A percentile compares a stretch with the other conserved stretches of the same genome.
phyloP scores from a whole-genome alignment of 2,797 vertebrate genomes.

The Sternarchorhynchus goeldii region DNA sequence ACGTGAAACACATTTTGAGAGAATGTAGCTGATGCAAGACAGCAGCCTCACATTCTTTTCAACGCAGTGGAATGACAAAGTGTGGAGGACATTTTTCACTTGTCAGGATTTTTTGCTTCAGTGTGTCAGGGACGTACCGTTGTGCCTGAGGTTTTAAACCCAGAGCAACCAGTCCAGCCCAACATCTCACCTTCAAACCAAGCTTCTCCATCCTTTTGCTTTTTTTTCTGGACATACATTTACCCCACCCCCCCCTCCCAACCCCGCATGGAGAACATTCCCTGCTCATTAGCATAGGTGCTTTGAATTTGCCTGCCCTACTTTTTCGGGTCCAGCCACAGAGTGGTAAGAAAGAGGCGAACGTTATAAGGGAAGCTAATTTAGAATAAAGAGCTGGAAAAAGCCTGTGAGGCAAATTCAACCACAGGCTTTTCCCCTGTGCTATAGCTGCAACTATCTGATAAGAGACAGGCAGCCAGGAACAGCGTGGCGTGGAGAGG shows the following conservation, averaged over 20 bases:
- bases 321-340: constrained; percentile 46
- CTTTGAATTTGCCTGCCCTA: constrained; percentile 55
- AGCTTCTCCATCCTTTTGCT: not conserved
- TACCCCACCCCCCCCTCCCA: constrained; percentile 20
- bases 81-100: constrained; percentile 7
- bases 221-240: constrained; percentile 38
- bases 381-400: constrained; percentile 45
- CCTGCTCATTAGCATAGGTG: constrained; percentile 43
- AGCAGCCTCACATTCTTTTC: not conserved
- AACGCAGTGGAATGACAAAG: not conserved
- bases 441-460: constrained; percentile 44
- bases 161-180: not conserved
- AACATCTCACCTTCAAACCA: constrained; percentile 17
- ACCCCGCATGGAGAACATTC: constrained; percentile 31
- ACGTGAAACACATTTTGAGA: not conserved
- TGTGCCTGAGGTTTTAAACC: constrained; percentile 35
- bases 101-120: not conserved
- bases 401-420: constrained; percentile 47
- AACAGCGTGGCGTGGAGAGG: constrained; percentile 32
- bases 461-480: constrained; percentile 46
- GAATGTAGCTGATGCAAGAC: constrained; percentile 13
- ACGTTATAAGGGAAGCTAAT: constrained; percentile 53
- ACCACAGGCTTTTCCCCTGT: constrained; percentile 42
- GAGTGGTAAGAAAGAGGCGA: constrained; percentile 40
- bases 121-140: constrained; percentile 5